Evolutionary conservation across 2,113 vertebrate genomes (phyloP).

Genomic region (Muntiacus muntjak): DNA sequence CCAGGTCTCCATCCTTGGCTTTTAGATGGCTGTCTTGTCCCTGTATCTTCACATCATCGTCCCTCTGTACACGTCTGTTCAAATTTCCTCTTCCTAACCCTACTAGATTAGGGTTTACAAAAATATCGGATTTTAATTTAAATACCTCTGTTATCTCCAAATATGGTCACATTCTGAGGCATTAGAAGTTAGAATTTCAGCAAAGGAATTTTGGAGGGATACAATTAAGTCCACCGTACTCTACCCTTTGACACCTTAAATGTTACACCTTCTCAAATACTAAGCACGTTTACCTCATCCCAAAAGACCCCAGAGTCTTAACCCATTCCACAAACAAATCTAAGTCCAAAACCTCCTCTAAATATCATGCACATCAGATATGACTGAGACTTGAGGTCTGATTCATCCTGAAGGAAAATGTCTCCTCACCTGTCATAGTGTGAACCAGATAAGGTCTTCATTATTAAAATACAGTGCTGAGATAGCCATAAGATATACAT

Average conservation of each 20-base stretch:
- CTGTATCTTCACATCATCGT: not conserved
- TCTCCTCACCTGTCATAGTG: not conserved
- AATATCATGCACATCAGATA: not conserved
- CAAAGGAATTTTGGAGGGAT: not conserved
- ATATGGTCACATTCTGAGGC: not conserved
- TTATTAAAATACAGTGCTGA: not conserved
- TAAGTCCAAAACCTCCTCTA: not conserved
- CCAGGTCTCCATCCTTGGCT: not conserved
- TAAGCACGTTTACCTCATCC: not conserved
- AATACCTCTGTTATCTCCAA: not conserved
- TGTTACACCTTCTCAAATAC: not conserved
- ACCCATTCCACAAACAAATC: not conserved
- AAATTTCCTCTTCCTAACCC: not conserved
- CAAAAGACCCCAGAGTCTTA: not conserved
- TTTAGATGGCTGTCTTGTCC: not conserved
- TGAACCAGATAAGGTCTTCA: not conserved
- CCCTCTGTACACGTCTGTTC: not conserved
- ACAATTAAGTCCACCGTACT: not conserved
- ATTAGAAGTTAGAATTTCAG: not conserved
- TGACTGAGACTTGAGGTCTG: not conserved
- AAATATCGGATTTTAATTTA: not conserved
- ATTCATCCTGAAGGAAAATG: not conserved
- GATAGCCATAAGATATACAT: not conserved
- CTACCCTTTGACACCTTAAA: not conserved
- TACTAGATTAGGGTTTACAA: rapidly evolving